Conservation (phyloP, 64 coral and sea anemone species). For the Acropora tenuis region DNA sequence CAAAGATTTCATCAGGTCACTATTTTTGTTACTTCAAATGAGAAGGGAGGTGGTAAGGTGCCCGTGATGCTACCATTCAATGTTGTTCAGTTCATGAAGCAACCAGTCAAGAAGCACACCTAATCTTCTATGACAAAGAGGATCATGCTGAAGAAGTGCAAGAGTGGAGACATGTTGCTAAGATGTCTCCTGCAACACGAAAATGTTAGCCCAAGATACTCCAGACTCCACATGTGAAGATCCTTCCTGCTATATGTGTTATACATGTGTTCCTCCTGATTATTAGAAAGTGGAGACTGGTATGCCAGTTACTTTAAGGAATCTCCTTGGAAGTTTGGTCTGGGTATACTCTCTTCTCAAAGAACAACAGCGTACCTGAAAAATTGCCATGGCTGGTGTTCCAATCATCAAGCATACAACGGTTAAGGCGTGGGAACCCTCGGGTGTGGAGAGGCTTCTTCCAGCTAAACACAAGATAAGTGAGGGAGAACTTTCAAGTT, state of each 20-base stretch:
- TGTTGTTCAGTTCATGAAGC: background rate
- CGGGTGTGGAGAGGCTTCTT: background rate
- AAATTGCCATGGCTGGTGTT: background rate
- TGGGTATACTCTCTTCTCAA: background rate
- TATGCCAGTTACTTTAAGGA: background rate
- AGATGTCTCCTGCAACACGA: too few relatives aligned
- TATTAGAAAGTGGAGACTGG: background rate
- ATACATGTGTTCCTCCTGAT: too few relatives aligned
- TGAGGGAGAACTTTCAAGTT: background rate
- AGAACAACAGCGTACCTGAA: background rate
- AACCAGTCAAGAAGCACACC: background rate
- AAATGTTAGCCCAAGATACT: too few relatives aligned
- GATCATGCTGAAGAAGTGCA: background rate
- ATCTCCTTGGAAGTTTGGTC: background rate
- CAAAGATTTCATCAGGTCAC: background rate
- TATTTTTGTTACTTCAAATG: constrained; percentile 11
- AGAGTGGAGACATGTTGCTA: background rate
- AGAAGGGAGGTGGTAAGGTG: background rate
- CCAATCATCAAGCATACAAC: background rate
- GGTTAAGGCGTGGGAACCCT: background rate
- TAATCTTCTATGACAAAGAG: background rate
- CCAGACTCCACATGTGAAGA: too few relatives aligned
- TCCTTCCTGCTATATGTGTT: too few relatives aligned
- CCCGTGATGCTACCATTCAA: background rate
- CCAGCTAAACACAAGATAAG: background rate